These are phyloP conservation scores for Chrysotoxum bicinctum DNA, from an alignment of 2,888 invertebrate species.

Conservation along the genomic window DNA sequence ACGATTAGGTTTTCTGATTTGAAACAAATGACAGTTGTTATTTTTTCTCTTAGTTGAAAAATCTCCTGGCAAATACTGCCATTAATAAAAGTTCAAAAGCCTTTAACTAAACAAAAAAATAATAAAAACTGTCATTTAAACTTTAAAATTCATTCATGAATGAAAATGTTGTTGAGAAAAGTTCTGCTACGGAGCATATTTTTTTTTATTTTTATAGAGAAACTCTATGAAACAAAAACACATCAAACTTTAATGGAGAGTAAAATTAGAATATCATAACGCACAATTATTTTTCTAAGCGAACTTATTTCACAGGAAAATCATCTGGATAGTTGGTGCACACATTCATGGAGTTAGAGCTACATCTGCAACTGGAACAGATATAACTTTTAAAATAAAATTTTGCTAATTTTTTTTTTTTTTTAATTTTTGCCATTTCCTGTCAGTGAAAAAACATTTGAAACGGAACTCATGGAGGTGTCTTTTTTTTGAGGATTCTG, in stretches of 20 bases:
- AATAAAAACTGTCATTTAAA: not conserved
- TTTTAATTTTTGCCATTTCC: no score
- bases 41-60: not conserved
- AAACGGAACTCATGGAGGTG: no score
- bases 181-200: not conserved
- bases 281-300: not conserved
- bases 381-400: no score
- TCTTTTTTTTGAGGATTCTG: no score
- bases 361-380: no score
- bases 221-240: slow-evolving; percentile 11
- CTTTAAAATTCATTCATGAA: slow-evolving; percentile 12
- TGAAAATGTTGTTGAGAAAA: slow-evolving; percentile 12
- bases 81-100: not conserved
- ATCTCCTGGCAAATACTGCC: not conserved
- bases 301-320: not conserved
- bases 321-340: not conserved
- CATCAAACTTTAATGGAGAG: slow-evolving; percentile 21
- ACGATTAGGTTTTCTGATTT: not conserved
- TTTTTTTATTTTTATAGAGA: not conserved
- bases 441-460: no score
- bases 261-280: slow-evolving; percentile 25
- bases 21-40: not conserved
- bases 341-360: no score
- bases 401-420: no score
- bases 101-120: not conserved